These are phyloP conservation scores for Drosophila ananassae DNA, from an alignment of 1,140 invertebrate species.

Conservation along the genomic window DNA sequence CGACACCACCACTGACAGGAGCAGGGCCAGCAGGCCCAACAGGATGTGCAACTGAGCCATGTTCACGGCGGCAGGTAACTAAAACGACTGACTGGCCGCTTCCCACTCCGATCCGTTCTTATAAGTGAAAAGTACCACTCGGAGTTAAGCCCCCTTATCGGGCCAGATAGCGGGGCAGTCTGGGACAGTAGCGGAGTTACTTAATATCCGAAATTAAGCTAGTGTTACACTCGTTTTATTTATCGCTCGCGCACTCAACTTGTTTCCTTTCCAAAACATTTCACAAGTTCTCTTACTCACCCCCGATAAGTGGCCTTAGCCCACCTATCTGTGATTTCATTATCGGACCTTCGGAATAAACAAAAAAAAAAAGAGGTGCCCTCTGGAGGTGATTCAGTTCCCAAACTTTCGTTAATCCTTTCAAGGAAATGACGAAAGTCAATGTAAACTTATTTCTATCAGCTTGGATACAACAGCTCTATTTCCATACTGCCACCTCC, in stretches of 20 bases:
- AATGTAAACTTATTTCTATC: background rate
- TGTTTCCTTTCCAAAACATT: background rate
- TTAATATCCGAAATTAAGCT: background rate
- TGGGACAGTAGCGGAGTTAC: background rate
- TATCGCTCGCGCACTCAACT: background rate
- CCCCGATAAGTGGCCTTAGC: slow-evolving; percentile 3
- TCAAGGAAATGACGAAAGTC: slow-evolving; percentile 3
- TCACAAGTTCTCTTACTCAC: background rate
- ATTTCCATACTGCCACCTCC: background rate
- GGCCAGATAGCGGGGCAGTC: background rate
- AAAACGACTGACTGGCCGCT: background rate
- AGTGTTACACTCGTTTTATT: background rate
- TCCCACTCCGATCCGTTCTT: background rate
- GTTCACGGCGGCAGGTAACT: background rate
- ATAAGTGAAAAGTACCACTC: background rate
- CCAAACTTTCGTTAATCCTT: background rate
- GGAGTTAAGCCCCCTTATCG: background rate
- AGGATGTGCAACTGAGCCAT: background rate
- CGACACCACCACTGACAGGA: background rate
- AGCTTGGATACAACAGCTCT: background rate
- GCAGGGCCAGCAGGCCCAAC: slow-evolving; percentile 18
- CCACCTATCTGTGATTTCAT: background rate
- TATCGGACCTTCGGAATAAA: background rate
- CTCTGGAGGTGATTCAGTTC: background rate
- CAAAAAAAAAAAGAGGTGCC: background rate